Conservation (phyloP, 2,888 invertebrate species). For the Diadegma fenestrale region DNA sequence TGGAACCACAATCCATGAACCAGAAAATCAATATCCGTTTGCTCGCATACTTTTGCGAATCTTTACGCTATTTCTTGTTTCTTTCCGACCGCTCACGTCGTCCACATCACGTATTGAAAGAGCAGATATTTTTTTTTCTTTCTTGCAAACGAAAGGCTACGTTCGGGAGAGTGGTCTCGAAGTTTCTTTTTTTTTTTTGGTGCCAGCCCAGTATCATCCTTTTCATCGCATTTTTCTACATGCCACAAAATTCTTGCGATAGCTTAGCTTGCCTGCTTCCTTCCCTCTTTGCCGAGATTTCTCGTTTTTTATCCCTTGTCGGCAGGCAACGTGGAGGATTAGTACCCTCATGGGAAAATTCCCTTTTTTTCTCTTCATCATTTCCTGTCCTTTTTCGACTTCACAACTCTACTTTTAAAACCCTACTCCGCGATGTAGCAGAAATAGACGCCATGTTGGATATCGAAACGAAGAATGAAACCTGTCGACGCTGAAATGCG, state of each 20-base stretch:
- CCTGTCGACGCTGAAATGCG: conserved; percentile 60
- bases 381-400: conserved; percentile 24
- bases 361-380: not conserved
- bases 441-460: conserved; percentile 41
- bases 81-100: conserved; percentile 5
- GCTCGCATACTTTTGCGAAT: not conserved
- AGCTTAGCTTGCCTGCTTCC: conserved; percentile 16
- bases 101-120: conserved; percentile 14
- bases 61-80: not conserved
- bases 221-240: conserved; percentile 35
- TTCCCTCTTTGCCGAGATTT: not conserved
- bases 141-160: not conserved
- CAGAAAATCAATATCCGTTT: not conserved
- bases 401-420: conserved; percentile 35
- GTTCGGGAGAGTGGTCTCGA: conserved; percentile 28
- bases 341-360: conserved; percentile 56
- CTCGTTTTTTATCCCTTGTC: conserved; percentile 27
- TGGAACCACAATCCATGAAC: not conserved
- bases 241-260: conserved; percentile 39
- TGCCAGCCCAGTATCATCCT: conserved; percentile 30
- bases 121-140: not conserved
- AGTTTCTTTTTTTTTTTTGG: conserved; percentile 13
- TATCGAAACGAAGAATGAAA: conserved; percentile 54
- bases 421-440: conserved; percentile 5
- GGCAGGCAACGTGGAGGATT: conserved; percentile 55